A percentile compares a stretch with the other conserved stretches of the same genome.
These are phyloP conservation scores for Fregetta grallaria DNA, from an alignment of 2,113 vertebrate species.

Conservation along the genomic window DNA sequence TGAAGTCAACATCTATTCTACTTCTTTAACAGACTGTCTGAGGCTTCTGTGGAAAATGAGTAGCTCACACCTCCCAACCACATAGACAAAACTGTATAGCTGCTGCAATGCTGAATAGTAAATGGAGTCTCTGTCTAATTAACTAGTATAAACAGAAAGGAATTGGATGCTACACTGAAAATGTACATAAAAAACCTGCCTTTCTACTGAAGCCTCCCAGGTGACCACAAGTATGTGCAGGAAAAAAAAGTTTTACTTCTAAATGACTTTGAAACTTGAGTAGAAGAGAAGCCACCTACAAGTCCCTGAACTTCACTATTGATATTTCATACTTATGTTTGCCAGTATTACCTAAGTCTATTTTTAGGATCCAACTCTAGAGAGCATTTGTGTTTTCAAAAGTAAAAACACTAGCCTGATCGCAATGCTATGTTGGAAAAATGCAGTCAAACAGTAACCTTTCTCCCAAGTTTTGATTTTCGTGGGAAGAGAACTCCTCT, in stretches of 20 bases:
- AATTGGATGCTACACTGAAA: neutral
- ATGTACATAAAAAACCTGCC: neutral
- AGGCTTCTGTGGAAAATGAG: neutral
- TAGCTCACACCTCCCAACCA: neutral
- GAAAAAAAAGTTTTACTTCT: neutral
- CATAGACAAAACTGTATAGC: neutral
- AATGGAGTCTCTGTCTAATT: neutral
- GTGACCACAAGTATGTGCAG: neutral
- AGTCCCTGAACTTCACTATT: neutral
- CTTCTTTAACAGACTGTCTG: neutral
- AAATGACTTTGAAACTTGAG: neutral
- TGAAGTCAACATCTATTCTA: neutral
- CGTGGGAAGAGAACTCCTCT: neutral
- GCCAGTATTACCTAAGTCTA: neutral
- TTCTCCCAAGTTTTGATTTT: neutral
- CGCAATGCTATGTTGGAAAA: neutral
- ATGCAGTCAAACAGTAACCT: neutral
- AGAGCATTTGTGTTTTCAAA: neutral
- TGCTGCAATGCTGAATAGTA: neutral
- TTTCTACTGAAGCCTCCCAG: neutral
- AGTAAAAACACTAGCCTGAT: neutral
- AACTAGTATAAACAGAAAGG: neutral
- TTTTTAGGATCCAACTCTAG: neutral
- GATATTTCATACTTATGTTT: neutral
- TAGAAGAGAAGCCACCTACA: neutral